These are phyloP conservation scores for Imbricaverruca yamaguchii DNA, from an alignment of 2,888 invertebrate genomes.

Conservation along the genomic window DNA sequence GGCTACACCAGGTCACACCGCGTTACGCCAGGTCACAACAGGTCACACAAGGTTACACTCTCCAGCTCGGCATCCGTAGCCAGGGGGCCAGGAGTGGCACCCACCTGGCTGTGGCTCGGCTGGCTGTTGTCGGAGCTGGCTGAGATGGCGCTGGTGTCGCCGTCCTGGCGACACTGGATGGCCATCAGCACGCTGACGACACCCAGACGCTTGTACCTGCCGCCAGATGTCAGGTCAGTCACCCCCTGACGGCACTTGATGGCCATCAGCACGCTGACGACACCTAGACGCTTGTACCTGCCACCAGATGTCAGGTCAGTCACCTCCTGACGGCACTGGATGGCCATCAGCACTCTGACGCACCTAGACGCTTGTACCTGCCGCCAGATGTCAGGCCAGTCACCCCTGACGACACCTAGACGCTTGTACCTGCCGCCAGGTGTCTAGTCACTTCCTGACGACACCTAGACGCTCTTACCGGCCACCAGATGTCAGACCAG, in stretches of 20 bases:
- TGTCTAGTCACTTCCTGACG: conserved; percentile 31
- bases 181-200: conserved; percentile 33
- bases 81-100: background rate
- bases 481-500: conserved; percentile 22
- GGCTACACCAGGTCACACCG: too few species aligned
- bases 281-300: conserved; percentile 34
- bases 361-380: conserved; percentile 34
- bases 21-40: too few species aligned
- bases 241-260: conserved; percentile 33
- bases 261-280: conserved; percentile 33
- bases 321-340: conserved; percentile 34
- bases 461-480: conserved; percentile 34
- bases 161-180: conserved; percentile 30
- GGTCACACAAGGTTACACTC: background rate
- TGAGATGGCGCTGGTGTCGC: conserved; percentile 6
- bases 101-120: conserved; percentile 8
- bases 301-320: conserved; percentile 20
- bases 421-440: conserved; percentile 32
- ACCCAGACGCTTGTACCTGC: conserved; percentile 33
- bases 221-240: conserved; percentile 25
- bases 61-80: conserved; percentile 23
- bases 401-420: conserved; percentile 34
- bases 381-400: conserved; percentile 20
- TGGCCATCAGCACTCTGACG: conserved; percentile 32
- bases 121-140: conserved; percentile 9